phyloP scores from a whole-genome alignment of 2,797 vertebrate species.

The Perodicticus potto region DNA sequence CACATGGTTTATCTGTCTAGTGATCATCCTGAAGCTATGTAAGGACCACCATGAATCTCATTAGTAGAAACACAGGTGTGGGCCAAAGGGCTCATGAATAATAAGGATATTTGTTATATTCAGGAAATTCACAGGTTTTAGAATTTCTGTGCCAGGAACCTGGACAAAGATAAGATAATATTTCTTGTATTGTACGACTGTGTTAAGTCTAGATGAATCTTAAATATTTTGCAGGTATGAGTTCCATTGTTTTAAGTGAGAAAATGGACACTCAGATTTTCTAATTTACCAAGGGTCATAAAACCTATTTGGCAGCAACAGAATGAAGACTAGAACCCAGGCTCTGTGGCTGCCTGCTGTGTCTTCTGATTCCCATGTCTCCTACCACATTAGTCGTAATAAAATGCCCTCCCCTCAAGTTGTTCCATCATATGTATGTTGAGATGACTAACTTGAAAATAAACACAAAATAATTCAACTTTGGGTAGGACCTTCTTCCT shows the following conservation, averaged over 20 bases:
- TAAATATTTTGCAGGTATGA: not conserved
- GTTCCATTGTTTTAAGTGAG: not conserved
- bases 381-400: not conserved
- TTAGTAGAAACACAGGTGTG: not conserved
- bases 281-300: not conserved
- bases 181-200: not conserved
- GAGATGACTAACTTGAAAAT: not conserved
- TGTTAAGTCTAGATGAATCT: not conserved
- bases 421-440: not conserved
- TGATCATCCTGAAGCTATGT: not conserved
- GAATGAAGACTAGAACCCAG: not conserved
- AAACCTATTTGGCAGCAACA: not conserved
- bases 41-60: not conserved
- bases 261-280: not conserved
- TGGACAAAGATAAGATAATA: not conserved
- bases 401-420: not conserved
- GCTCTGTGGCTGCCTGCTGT: not conserved
- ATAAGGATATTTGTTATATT: not conserved
- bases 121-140: not conserved
- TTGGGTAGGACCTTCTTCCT: not conserved
- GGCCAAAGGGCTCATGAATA: not conserved
- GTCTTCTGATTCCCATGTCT: not conserved
- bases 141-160: not conserved
- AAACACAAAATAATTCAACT: constrained; percentile 12
- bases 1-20: not conserved